Conservation (phyloP, 2,797 vertebrate genomes). For the Lacerta agilis region DNA sequence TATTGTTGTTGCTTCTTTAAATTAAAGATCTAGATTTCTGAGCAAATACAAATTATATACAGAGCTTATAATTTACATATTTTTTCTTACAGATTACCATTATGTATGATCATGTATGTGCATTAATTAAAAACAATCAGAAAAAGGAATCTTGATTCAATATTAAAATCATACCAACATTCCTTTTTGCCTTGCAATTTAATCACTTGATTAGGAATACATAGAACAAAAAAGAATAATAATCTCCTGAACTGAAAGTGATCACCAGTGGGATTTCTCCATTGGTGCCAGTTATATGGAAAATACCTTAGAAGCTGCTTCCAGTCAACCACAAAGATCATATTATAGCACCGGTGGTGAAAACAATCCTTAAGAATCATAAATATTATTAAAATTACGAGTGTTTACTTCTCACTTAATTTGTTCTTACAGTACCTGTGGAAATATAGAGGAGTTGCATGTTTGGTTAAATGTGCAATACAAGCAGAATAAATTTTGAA, state of each 20-base stretch:
- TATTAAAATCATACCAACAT: not conserved
- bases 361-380: not conserved
- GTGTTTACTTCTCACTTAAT: not conserved
- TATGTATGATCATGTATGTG: not conserved
- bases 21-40: not conserved
- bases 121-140: not conserved
- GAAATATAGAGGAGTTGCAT: conserved; percentile 41
- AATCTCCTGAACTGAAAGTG: not conserved
- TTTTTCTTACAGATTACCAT: not conserved
- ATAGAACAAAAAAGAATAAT: not conserved
- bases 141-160: not conserved
- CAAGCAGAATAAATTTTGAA: conserved; percentile 11
- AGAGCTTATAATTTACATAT: not conserved
- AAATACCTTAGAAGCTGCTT: not conserved
- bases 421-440: fast-evolving
- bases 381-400: not conserved
- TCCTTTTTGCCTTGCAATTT: not conserved
- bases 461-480: conserved; percentile 7
- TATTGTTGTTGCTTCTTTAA: not conserved
- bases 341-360: not conserved
- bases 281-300: not conserved
- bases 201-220: not conserved
- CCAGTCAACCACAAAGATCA: not conserved
- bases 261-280: not conserved
- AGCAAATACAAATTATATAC: not conserved